Evolutionary conservation across 2,888 invertebrate genomes (phyloP).

Genomic region (Acronicta aceris): DNA sequence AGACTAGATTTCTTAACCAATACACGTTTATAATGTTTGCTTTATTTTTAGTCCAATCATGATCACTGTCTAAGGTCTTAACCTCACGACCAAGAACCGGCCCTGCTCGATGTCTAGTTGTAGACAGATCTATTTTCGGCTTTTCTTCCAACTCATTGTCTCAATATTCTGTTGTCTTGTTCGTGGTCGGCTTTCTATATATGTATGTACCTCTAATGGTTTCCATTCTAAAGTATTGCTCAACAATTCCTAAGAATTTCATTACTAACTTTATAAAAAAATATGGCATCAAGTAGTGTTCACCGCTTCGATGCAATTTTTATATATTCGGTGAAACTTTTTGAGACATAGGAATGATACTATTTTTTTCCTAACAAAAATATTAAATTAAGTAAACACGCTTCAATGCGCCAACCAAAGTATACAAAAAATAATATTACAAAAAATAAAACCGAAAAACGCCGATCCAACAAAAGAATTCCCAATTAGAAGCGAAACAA

Average conservation of each 20-base stretch:
- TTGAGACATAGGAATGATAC: too few species aligned
- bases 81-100: too few species aligned
- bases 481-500: slow-evolving; percentile 39
- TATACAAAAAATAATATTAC: too few species aligned
- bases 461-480: slow-evolving; percentile 33
- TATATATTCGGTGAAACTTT: too few species aligned
- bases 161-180: background rate
- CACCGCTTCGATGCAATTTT: too few species aligned
- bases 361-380: too few species aligned
- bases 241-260: background rate
- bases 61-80: background rate
- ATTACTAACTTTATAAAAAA: too few species aligned
- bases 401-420: too few species aligned
- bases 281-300: too few species aligned
- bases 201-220: background rate
- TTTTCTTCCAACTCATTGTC: background rate
- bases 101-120: background rate
- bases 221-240: background rate
- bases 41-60: background rate
- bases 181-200: background rate
- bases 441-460: background rate
- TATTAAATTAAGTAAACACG: too few species aligned
- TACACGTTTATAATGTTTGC: too few species aligned
- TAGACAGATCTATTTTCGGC: slow-evolving; percentile 2
- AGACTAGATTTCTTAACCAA: too few species aligned